Percentiles rank a stretch among this genome's conserved stretches.
Conservation (phyloP, 2,888 invertebrate species). For the Rosalia funebris region DNA sequence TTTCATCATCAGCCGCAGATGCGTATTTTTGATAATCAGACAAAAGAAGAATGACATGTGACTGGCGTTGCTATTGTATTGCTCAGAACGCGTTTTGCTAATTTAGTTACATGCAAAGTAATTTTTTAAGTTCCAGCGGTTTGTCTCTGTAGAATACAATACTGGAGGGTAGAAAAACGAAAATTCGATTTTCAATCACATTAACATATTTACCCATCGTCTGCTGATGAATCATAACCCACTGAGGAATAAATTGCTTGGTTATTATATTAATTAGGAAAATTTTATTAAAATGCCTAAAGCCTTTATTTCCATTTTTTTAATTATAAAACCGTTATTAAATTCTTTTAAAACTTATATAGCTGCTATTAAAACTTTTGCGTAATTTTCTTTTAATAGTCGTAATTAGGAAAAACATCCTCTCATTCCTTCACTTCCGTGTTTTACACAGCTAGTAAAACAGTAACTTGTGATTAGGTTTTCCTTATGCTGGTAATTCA, state of each 20-base stretch:
- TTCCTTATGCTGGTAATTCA: too few species aligned
- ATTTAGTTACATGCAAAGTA: conserved; percentile 21
- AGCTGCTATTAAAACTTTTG: not conserved
- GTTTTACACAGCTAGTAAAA: not conserved
- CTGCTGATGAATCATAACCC: not conserved
- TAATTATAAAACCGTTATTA: not conserved
- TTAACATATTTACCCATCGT: not conserved
- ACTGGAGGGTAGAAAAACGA: not conserved
- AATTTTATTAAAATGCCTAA: not conserved
- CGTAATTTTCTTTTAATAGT: not conserved
- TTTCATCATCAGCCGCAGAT: conserved; percentile 16
- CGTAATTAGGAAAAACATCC: not conserved
- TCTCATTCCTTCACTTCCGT: not conserved
- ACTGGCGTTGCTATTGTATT: conserved; percentile 16
- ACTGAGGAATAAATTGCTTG: not conserved
- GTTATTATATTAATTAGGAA: not conserved
- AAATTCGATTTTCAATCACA: conserved; percentile 5
- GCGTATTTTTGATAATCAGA: conserved; percentile 23
- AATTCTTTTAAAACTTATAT: not conserved
- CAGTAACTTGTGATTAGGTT: too few species aligned
- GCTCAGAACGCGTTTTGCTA: conserved; percentile 2
- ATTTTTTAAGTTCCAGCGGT: conserved; percentile 3
- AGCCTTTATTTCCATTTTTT: not conserved
- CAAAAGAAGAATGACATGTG: conserved; percentile 13
- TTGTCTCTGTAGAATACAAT: not conserved